Base-by-base conservation (phyloP, 2,113 vertebrate species). In the Pyrgilauda ruficollis region DNA sequence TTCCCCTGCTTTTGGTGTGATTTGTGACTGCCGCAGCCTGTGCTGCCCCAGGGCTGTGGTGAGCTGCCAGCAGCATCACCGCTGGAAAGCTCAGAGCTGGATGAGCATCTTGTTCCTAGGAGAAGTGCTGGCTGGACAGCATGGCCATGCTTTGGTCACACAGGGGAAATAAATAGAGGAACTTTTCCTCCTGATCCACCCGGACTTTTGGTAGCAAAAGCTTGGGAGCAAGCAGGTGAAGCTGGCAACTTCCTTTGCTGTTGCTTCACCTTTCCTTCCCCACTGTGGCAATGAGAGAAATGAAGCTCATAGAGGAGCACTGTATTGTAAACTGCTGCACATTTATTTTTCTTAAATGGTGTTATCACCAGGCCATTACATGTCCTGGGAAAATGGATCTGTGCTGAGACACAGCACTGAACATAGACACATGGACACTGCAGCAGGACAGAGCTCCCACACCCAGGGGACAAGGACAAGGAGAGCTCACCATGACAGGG, bases 21-120 rank as follows among this genome's bases (percentile, higher is more conserved):
- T 74, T 80, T 21, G 24, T 89, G 22, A 61, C 58, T 19, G 80
- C 50, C 64, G 77, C 50, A 85, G 76, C 89, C 75, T 21, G 24
- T 6, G 31, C 50, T 49, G 73, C 69, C 79, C 66, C 28, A 55
- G 39, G 33, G 56, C 53, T 56, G 31, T 3, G 30, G 46, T 50
- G 62, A 68, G 64, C 75, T 53, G 43, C 69, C 22, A 23, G 79
- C 1, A 0, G 79, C 1, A 0, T 46, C 0, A 3, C 59, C 0
- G 1, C 61, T 39, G 28, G 47, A n/a, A 55, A 67, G 55, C 56
- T 73, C 80, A 9, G 59, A 66, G 59, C 72, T 79, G 59, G 64
- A 44, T 19, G 7, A 79, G 35, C 26, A 17, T 56, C 49, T 66
- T 58, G 55, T 47, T 94, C 80, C 68, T 80, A 80, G 7, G 26